These are phyloP conservation scores for Endotricha flammealis DNA, from an alignment of 2,888 invertebrate species.

Conservation along the genomic window DNA sequence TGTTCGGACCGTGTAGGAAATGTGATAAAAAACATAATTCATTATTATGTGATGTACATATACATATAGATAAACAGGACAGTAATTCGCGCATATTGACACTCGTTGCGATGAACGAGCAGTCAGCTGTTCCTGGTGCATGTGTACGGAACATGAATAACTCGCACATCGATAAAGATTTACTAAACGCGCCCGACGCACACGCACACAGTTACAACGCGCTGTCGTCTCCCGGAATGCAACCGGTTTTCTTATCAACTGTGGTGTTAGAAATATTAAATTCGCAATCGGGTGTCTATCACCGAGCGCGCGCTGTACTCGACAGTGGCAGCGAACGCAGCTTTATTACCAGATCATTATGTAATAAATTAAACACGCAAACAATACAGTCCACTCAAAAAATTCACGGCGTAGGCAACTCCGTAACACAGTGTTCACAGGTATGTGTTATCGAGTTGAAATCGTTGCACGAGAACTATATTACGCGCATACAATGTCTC, in stretches of 20 bases:
- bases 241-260: constrained; percentile 7
- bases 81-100: background rate
- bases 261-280: constrained; percentile 6
- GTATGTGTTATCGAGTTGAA: constrained; percentile 8
- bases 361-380: constrained; percentile 7
- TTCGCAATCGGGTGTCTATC: background rate
- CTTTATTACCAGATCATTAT: constrained; percentile 10
- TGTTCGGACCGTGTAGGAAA: constrained; percentile 13
- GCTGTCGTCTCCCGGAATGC: background rate
- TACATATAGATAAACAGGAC: background rate
- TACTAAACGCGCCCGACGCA: background rate
- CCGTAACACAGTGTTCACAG: constrained; percentile 10
- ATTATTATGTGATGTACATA: constrained; percentile 2
- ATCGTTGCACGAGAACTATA: constrained; percentile 7
- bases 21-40: constrained; percentile 16
- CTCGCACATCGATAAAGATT: background rate
- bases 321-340: constrained; percentile 12
- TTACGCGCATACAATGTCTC: constrained; percentile 5
- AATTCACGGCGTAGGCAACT: constrained; percentile 8
- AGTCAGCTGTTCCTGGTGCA: background rate
- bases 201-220: background rate
- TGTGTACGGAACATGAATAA: background rate
- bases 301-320: constrained; percentile 8
- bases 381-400: constrained; percentile 10
- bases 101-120: background rate